Base-by-base conservation (phyloP, 2,113 vertebrate genomes). In the Esox niger region DNA sequence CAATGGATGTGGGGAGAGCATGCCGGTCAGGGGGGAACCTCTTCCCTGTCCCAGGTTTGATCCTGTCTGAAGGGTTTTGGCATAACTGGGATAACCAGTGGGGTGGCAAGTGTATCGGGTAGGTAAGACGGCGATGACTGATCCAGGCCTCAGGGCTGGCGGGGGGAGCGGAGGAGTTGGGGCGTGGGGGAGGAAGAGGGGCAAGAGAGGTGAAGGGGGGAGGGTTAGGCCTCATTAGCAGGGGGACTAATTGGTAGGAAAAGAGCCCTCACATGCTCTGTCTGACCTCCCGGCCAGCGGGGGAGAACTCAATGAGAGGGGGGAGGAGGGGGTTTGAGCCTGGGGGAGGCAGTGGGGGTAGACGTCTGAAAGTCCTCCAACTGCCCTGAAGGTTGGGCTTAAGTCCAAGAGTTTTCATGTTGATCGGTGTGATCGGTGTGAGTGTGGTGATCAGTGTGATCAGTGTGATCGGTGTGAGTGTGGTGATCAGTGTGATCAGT, bases 241-340 rank as follows among this genome's bases (percentile, higher is more conserved):
- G 77, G 68, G 71, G 78, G 84, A 86, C 89, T 91, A 92, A 91
- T 91, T 91, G 85, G 85, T 59, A 86, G 82, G 87, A 88, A 90
- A 88, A 88, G 76, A 81, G 71, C 81, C 85, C 84, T 88, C 84
- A 90, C 83, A 89, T 90, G 87, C 81, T 88, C 83, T 52, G 75
- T 77, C 82, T 91, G 88, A 91, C 89, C 90, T 88, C 76, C 82
- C 77, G 86, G 82, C 81, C 88, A 88, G 87, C 86, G 78, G 86
- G 84, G 80, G 84, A 79, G 85, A 82, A 62, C 62, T n/a, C 23
- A 21, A 58, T 70, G 62, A 72, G 62, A 55, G 74, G 59, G 64
- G 73, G 52, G 74, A 65, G 79, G 71, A 71, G 69, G 61, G 25
- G 55, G 38, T 35, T 38, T 57, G 64, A 43, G 32, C 2, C 29